Evolutionary conservation across 2,797 vertebrate species (phyloP).

Genomic region (Moxostoma hubbsi): DNA sequence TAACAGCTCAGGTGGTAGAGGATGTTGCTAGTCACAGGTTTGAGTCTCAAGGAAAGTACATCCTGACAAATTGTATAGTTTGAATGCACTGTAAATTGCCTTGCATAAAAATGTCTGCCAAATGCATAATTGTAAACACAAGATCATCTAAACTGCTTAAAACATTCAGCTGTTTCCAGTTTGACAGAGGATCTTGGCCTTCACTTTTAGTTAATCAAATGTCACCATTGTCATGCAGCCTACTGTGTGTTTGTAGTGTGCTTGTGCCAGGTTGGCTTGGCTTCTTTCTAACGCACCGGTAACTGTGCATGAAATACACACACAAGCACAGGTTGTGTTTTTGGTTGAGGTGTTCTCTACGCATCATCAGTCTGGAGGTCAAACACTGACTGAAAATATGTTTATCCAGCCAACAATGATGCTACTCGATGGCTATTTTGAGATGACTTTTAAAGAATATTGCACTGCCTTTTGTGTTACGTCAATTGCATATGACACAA

Average conservation of each 20-base stretch:
- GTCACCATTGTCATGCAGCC: conserved; percentile 17
- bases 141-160: background rate
- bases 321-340: conserved; percentile 73
- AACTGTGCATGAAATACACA: conserved; percentile 77
- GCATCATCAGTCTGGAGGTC: conserved; percentile 76
- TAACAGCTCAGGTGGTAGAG: too few relatives aligned
- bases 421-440: conserved; percentile 18
- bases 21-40: too few relatives aligned
- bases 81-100: too few relatives aligned
- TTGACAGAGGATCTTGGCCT: conserved; percentile 4
- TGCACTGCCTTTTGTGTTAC: conserved; percentile 61
- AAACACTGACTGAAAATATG: conserved; percentile 59
- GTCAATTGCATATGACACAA: conserved; percentile 48
- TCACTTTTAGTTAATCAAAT: conserved; percentile 39
- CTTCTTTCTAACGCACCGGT: conserved; percentile 73
- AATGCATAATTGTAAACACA: too few relatives aligned
- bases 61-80: too few relatives aligned
- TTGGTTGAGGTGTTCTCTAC: conserved; percentile 70
- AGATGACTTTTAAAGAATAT: conserved; percentile 47
- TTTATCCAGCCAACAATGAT: conserved; percentile 55
- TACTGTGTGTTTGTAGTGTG: conserved; percentile 48
- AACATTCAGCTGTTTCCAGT: background rate
- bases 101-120: too few relatives aligned
- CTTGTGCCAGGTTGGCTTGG: conserved; percentile 64
- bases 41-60: too few relatives aligned